Evolutionary conservation across 2,888 invertebrate genomes (phyloP).

Genomic region (Diarsia mendica): DNA sequence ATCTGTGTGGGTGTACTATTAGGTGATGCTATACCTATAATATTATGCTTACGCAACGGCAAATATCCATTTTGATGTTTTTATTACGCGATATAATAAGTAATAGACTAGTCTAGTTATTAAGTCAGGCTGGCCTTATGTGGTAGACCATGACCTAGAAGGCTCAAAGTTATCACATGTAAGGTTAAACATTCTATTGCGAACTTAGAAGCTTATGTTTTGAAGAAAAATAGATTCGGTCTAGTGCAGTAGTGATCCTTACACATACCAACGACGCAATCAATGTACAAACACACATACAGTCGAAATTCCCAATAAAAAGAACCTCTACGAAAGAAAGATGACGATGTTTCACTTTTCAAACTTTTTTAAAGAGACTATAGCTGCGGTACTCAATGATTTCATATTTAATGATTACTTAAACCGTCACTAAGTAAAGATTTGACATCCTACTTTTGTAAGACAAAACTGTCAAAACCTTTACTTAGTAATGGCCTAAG

Average conservation of each 20-base stretch:
- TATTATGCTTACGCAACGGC: not conserved
- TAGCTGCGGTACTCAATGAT: no score
- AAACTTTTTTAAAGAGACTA: no score
- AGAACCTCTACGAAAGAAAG: not conserved
- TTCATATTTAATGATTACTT: no score
- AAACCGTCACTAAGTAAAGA: no score
- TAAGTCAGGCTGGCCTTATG: slow-evolving; percentile 9
- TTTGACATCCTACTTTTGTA: no score
- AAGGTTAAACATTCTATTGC: slow-evolving; percentile 18
- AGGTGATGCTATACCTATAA: no score
- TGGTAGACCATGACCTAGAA: slow-evolving; percentile 23
- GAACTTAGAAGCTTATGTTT: not conserved
- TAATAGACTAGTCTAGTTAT: slow-evolving; percentile 19
- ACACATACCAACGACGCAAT: not conserved
- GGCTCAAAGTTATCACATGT: not conserved
- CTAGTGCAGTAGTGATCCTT: not conserved
- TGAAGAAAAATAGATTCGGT: not conserved
- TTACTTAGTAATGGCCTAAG: no score
- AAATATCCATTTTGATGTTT: not conserved
- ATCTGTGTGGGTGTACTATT: no score
- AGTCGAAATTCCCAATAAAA: not conserved
- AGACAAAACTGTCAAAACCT: no score
- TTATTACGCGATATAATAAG: not conserved
- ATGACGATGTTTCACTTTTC: no score
- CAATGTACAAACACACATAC: not conserved